Percentiles rank a stretch among this genome's conserved stretches.
These are phyloP conservation scores for Barbus barbus DNA, from an alignment of 2,113 vertebrate genomes.

Conservation along the genomic window DNA sequence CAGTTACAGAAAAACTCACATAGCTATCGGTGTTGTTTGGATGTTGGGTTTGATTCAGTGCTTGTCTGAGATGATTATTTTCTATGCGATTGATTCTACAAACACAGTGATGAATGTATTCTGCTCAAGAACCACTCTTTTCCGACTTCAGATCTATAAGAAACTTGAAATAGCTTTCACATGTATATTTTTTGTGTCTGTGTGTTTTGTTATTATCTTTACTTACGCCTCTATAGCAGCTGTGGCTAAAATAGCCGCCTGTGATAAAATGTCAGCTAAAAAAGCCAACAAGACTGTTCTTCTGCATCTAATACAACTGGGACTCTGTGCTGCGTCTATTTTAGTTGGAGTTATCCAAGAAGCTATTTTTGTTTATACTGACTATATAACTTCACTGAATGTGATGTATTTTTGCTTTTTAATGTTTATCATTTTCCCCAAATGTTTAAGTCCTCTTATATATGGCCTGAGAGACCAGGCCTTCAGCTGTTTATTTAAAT, in stretches of 20 bases:
- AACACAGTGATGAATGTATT: conserved; percentile 7
- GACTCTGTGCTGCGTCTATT: not conserved
- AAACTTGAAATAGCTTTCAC: conserved; percentile 7
- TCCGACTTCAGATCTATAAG: not conserved
- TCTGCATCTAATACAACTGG: conserved; percentile 30
- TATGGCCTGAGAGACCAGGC: conserved; percentile 60
- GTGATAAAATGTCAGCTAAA: conserved; percentile 44
- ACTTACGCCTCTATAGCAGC: conserved; percentile 23
- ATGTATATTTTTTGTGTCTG: conserved; percentile 4
- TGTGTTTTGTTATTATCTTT: conserved; percentile 18
- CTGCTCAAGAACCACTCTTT: conserved; percentile 15
- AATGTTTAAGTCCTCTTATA: conserved; percentile 59
- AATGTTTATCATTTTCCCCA: conserved; percentile 44
- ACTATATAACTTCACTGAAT: not conserved
- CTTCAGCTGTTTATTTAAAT: conserved; percentile 44
- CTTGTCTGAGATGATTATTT: conserved; percentile 46
- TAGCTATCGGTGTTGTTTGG: conserved; percentile 52
- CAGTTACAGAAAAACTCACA: conserved; percentile 27
- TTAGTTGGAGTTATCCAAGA: not conserved
- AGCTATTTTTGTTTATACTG: not conserved
- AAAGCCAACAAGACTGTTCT: conserved; percentile 42
- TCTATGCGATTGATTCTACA: conserved; percentile 8
- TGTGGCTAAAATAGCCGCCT: conserved; percentile 6
- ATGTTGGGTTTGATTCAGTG: conserved; percentile 54
- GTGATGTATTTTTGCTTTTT: conserved; percentile 54